These are phyloP conservation scores for Alviniconcha strummeri DNA, from an alignment of 2,888 invertebrate genomes.

Conservation along the genomic window DNA sequence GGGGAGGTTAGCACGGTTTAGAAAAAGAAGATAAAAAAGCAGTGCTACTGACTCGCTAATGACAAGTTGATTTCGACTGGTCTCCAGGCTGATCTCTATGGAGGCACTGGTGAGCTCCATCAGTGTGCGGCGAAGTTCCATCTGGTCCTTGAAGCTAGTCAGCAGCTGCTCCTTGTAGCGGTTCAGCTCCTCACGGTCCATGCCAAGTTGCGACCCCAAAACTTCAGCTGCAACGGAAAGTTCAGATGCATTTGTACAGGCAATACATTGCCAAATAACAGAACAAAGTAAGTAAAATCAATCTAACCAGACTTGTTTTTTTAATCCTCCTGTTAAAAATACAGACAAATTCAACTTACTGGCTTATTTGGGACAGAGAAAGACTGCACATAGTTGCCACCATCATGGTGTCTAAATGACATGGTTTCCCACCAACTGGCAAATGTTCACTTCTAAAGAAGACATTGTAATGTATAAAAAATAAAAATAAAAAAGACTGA, in stretches of 20 bases:
- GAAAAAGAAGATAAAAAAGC: background rate
- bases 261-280: background rate
- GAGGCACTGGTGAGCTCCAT: conserved; percentile 94
- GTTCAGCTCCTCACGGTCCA: conserved; percentile 68
- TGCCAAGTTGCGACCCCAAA: conserved; percentile 85
- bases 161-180: conserved; percentile 88
- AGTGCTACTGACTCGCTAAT: conserved; percentile 82
- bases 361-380: too few relatives aligned
- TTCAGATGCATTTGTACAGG: background rate
- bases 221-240: conserved; percentile 61
- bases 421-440: too few relatives aligned
- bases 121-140: conserved; percentile 88
- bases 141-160: conserved; percentile 92
- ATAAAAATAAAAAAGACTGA: too few relatives aligned
- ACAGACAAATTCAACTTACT: background rate
- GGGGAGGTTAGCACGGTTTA: too few relatives aligned
- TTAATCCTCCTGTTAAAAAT: background rate
- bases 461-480: too few relatives aligned
- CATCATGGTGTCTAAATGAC: too few relatives aligned
- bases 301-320: background rate
- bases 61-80: conserved; percentile 90
- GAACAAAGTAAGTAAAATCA: background rate
- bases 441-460: too few relatives aligned
- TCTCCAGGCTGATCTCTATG: conserved; percentile 89
- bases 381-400: too few relatives aligned